Conservation (phyloP, 2,888 invertebrate species). For the Tachina grossa region DNA sequence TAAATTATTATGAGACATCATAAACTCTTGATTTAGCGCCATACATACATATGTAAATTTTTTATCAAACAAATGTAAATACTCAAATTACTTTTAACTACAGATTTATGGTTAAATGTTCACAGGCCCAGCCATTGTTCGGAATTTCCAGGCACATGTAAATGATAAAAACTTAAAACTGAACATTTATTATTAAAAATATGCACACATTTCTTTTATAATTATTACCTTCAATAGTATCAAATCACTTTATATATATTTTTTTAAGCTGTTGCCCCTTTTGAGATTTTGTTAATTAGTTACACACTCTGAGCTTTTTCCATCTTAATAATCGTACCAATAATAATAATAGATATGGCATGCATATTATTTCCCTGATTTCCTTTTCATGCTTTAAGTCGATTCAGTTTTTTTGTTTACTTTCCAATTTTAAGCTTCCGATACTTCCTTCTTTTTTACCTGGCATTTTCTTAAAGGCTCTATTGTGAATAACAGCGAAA, state of each 20-base stretch:
- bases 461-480: too few species aligned
- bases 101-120: slow-evolving; percentile 65
- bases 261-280: slow-evolving; percentile 21
- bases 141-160: slow-evolving; percentile 69
- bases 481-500: too few species aligned
- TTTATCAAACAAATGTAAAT: slow-evolving; percentile 39
- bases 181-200: not conserved
- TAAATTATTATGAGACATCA: slow-evolving; percentile 29
- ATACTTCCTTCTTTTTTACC: too few species aligned
- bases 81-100: slow-evolving; percentile 19
- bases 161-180: slow-evolving; percentile 33
- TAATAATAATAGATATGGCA: too few species aligned
- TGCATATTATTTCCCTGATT: too few species aligned
- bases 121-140: slow-evolving; percentile 67
- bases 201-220: not conserved
- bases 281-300: not conserved
- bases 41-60: not conserved
- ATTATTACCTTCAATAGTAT: slow-evolving; percentile 25
- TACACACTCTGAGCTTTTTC: too few species aligned
- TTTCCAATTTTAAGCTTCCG: too few species aligned
- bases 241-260: not conserved
- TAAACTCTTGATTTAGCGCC: slow-evolving; percentile 2
- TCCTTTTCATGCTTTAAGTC: too few species aligned
- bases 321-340: too few species aligned
- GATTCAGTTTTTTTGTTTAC: too few species aligned